These are phyloP conservation scores for Poeciliopsis presidionis DNA, from an alignment of 2,797 vertebrate species.

Conservation along the genomic window DNA sequence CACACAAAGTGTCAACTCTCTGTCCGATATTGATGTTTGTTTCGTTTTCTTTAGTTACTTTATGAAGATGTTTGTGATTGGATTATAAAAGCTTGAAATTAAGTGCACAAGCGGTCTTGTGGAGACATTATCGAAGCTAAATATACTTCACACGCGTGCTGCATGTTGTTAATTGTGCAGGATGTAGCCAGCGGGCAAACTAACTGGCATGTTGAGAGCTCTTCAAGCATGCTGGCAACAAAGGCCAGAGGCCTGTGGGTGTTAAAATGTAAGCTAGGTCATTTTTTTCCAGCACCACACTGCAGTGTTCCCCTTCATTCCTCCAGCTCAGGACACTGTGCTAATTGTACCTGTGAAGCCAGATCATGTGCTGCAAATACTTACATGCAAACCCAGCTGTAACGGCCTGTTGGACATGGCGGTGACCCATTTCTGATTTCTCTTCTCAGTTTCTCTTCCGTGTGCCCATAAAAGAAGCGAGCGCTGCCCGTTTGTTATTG, in stretches of 20 bases:
- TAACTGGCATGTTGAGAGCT: slow-evolving; percentile 55
- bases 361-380: slow-evolving; percentile 49
- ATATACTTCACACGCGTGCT: slow-evolving; percentile 5
- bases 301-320: slow-evolving; percentile 28
- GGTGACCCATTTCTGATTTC: slow-evolving; percentile 36
- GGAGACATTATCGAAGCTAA: slow-evolving; percentile 7
- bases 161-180: slow-evolving; percentile 27
- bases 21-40: neutral
- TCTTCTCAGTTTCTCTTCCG: slow-evolving; percentile 24
- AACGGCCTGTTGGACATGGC: slow-evolving; percentile 38
- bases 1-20: slow-evolving; percentile 6
- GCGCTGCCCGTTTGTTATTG: slow-evolving; percentile 63
- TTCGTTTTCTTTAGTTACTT: neutral
- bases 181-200: slow-evolving; percentile 7
- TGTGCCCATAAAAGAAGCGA: slow-evolving; percentile 39
- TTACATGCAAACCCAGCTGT: slow-evolving; percentile 45
- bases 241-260: slow-evolving; percentile 57
- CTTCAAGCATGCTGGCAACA: slow-evolving; percentile 48
- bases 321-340: slow-evolving; percentile 40
- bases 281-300: slow-evolving; percentile 48
- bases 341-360: slow-evolving; percentile 61
- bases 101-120: slow-evolving; percentile 8
- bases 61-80: neutral
- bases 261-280: slow-evolving; percentile 67
- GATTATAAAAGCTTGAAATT: neutral